Evolutionary conservation across 1,140 invertebrate genomes (phyloP), one percentile per base, ranked within the genome.

Genomic region (Sycobia sp.): DNA sequence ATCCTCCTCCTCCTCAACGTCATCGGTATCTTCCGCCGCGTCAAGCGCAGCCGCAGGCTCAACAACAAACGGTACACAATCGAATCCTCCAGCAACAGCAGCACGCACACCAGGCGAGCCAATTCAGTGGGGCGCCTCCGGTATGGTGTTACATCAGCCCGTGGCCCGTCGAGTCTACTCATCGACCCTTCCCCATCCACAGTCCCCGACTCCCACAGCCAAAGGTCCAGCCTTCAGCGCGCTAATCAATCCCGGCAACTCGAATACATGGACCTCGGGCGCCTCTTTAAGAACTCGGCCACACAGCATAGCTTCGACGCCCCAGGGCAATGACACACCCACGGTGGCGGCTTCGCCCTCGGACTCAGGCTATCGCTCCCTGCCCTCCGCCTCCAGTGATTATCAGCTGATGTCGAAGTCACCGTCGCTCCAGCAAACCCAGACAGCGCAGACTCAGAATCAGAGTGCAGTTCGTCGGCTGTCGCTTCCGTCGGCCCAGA

Each of bases 381-480:
- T 85, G n/a, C 82, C 83, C 10, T 82, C 83, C 1, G 83, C 83
- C 9, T 82, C 85, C 23, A 88, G 86, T 71, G 86, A 88, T 65
- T 86, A 87, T 73, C 86, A 87, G 73, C 78, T 87, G 32, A 82
- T 86, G 50, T 44, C 41, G 7, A 82, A 82, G 51, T 81, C 81
- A 0, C 77, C 81, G 0, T 73, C 71, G 7, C 50, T 64, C 3
- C 62, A 56, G 16, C 55, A 69, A 49, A 58, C 22, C 29, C 46
- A 66, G 7, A 38, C 13, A 11, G 62, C 60, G 18, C n/a, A n/a
- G n/a, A 63, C 62, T 27, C 62, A 64, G 23, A 62, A 67, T 57
- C 72, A 73, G 14, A 74, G 66, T 34, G 73, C 76, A 4, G 63
- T 67, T 13, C 69, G 80, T 11, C 73, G 81, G 43, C 64, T 81